Evolutionary conservation across 2,888 invertebrate species (phyloP), one percentile per base, ranked within the genome.

Genomic region (Eretmocerus hayati): DNA sequence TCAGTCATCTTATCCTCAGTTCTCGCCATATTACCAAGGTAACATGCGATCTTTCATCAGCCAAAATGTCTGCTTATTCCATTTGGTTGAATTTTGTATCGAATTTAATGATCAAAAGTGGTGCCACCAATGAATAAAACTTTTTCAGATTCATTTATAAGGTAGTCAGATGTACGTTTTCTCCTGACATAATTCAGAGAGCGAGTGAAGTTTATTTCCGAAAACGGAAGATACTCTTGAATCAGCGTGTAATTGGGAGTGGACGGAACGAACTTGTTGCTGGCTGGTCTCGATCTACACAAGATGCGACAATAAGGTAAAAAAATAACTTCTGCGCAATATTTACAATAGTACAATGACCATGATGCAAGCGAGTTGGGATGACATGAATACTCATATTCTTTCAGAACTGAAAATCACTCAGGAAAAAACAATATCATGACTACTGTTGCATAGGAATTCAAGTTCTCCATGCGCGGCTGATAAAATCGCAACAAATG

Each of bases 1-100:
- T 81, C 87, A 26, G 80, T 91, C 42, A 59, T 86, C 15, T 72
- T 95, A 51, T 82, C 87, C 42, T 80, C 86, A 20, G 84, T 90
- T 26, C 74, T 87, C 38, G 86, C 92, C 44, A 75, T 91, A 43
- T 74, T 90, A 54, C 93, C 93, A 36, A 85, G 91, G 90, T 91
- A 74, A n/a, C n/a, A n/a, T n/a, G n/a, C n/a, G n/a, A n/a, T n/a
- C n/a, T n/a, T n/a, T n/a, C n/a, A n/a, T n/a, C n/a, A n/a, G n/a
- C n/a, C n/a, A n/a, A n/a, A n/a, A n/a, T n/a, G n/a, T n/a, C n/a
- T n/a, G n/a, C n/a, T n/a, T n/a, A n/a, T n/a, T n/a, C n/a, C n/a
- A n/a, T n/a, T n/a, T n/a, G n/a, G n/a, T n/a, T n/a, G n/a, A n/a
- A n/a, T n/a, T n/a, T 13, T 30, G 30, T 30, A 30, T 13, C 13